Evolutionary conservation across 2,888 invertebrate genomes (phyloP), one percentile per base, ranked within the genome.

Genomic region (Plemyria rubiginata): DNA sequence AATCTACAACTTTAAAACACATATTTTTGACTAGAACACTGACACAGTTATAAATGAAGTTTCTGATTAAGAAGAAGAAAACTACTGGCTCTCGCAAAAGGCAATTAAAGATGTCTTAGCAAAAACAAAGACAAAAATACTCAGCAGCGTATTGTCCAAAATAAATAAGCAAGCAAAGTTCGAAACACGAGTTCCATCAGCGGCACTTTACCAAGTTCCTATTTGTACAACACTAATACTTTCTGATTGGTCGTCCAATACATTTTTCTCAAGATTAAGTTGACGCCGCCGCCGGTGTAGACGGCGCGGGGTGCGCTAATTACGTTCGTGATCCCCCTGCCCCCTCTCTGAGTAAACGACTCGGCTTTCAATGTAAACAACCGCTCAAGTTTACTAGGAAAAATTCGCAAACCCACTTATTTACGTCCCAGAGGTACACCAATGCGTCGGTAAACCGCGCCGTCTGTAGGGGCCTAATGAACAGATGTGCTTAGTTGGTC

Each of bases 391-490:
- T 87, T 84, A 85, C 82, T 79, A 80, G 86, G 86, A 89, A 91
- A 90, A 89, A 90, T 85, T 88, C 87, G 81, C 86, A 85, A 90
- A 87, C 82, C 85, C 84, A 88, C 86, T 89, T 88, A 90, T 87
- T 86, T 84, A 85, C 74, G 86, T 87, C 85, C 84, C 86, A 54
- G 78, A 85, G 86, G 86, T 85, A 86, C 85, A 85, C 81, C 67
- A 62, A 64, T 64, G 66, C 59, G 68, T 68, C 64, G 54, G 55
- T 82, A 82, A 84, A 80, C 78, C 75, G 74, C 75, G 74, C 74
- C 66, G 74, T 71, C 68, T 70, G 73, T 71, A 70, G 65, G 65
- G 50, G 65, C 61, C 60, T 69, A 67, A 70, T 70, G 66, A 70
- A 68, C 68, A 68, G 67, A 71, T 65, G 68, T 67, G 71, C 66